Conservation (phyloP, 2,113 vertebrate species). For the Cinclus cinclus region DNA sequence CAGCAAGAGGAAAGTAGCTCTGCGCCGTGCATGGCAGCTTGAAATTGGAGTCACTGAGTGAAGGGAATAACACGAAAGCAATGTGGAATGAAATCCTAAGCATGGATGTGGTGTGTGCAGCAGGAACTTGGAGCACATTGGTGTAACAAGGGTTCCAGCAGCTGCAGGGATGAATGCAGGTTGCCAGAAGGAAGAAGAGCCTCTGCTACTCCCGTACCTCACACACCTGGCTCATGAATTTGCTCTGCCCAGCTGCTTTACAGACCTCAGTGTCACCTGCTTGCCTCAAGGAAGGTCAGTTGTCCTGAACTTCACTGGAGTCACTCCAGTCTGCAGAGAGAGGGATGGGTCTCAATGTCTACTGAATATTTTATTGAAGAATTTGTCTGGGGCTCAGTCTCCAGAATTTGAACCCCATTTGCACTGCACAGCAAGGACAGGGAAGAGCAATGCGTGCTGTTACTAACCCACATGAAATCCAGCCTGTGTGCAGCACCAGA, state of each 20-base stretch:
- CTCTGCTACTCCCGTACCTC: not conserved
- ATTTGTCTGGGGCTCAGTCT: not conserved
- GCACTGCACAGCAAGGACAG: not conserved
- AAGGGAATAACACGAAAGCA: not conserved
- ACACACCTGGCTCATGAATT: rapidly evolving
- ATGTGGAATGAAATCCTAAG: not conserved
- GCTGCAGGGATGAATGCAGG: not conserved
- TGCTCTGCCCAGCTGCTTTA: not conserved
- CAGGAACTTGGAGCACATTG: not conserved
- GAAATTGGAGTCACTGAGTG: not conserved
- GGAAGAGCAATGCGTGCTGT: not conserved
- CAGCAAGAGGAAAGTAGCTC: not conserved
- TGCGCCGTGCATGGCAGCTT: not conserved
- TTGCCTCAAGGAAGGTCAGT: not conserved
- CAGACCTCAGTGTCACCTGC: not conserved
- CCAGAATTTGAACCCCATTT: not conserved
- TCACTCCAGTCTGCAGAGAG: not conserved
- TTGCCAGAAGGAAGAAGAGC: not conserved
- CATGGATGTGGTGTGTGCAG: not conserved
- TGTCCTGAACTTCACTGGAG: not conserved
- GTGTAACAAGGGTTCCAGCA: not conserved
- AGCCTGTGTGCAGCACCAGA: not conserved
- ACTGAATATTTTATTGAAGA: not conserved
- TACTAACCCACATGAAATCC: not conserved
- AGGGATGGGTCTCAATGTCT: not conserved